phyloP scores from a whole-genome alignment of 2,113 vertebrate species.

The Baryphthengus martii region DNA sequence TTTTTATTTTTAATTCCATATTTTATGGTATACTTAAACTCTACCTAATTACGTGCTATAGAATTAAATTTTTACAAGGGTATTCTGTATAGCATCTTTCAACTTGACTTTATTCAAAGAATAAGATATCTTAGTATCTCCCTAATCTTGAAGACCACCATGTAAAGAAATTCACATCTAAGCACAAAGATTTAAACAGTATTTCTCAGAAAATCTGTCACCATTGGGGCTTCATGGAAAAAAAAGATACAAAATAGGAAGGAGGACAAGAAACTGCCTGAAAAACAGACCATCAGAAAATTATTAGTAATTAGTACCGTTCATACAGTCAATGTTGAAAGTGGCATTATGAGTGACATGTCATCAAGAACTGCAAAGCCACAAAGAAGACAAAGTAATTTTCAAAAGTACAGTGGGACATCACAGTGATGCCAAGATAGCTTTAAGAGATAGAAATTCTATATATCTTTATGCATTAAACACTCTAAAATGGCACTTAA shows the following conservation, averaged over 20 bases:
- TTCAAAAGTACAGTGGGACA: constrained; percentile 53
- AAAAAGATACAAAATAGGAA: background rate
- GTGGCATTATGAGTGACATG: constrained; percentile 64
- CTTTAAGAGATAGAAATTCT: constrained; percentile 36
- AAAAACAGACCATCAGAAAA: constrained; percentile 37
- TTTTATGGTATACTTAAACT: constrained; percentile 10
- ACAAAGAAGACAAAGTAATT: constrained; percentile 65
- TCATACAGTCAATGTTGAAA: constrained; percentile 52
- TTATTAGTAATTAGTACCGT: constrained; percentile 60
- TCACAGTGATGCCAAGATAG: constrained; percentile 40
- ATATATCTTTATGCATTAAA: background rate
- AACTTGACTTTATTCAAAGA: constrained; percentile 15
- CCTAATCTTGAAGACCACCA: constrained; percentile 25
- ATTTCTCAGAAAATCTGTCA: constrained; percentile 49
- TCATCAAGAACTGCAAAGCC: constrained; percentile 45
- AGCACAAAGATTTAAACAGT: constrained; percentile 6
- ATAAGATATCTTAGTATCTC: background rate
- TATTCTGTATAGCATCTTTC: background rate
- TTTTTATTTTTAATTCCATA: background rate
- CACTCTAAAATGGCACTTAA: background rate
- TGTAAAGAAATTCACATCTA: background rate
- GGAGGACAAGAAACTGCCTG: background rate
- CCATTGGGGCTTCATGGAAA: background rate
- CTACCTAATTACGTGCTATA: constrained; percentile 19
- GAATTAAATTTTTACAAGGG: background rate